A percentile compares a stretch with the other conserved stretches of the same genome.
These are phyloP conservation scores for Pangasius mekongensis DNA, from an alignment of 2,797 vertebrate genomes.

Conservation along the genomic window DNA sequence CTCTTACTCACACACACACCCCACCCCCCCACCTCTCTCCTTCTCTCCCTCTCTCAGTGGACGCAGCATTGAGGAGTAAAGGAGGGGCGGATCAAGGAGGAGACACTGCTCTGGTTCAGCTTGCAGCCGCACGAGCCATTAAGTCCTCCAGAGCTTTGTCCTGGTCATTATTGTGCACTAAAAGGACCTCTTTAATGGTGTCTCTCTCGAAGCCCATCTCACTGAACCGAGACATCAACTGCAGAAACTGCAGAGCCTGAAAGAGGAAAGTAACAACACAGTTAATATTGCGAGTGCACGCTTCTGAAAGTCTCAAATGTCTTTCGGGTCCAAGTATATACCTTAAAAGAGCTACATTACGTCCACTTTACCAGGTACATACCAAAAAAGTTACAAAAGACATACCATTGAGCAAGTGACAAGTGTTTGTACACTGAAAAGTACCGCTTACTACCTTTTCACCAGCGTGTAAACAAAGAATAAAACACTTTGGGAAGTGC, in stretches of 20 bases:
- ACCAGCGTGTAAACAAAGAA: not conserved
- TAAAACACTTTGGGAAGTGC: not conserved
- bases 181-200: conserved; percentile 93
- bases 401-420: not conserved
- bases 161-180: conserved; percentile 94
- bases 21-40: not conserved
- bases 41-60: conserved; percentile 42
- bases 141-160: conserved; percentile 95
- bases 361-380: not conserved
- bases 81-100: conserved; percentile 60
- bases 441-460: not conserved
- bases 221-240: conserved; percentile 95
- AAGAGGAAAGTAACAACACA: conserved; percentile 41
- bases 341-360: not conserved
- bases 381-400: not conserved
- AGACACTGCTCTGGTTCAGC: conserved; percentile 77
- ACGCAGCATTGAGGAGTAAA: conserved; percentile 52
- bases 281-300: not conserved
- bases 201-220: conserved; percentile 98
- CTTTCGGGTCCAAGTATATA: not conserved
- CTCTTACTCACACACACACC: not conserved
- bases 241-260: conserved; percentile 91
- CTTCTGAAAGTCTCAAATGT: not conserved
- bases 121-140: conserved; percentile 90
- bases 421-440: not conserved